These are phyloP conservation scores for Chrysomela aeneicollis DNA, from an alignment of 2,888 invertebrate genomes.

Conservation along the genomic window DNA sequence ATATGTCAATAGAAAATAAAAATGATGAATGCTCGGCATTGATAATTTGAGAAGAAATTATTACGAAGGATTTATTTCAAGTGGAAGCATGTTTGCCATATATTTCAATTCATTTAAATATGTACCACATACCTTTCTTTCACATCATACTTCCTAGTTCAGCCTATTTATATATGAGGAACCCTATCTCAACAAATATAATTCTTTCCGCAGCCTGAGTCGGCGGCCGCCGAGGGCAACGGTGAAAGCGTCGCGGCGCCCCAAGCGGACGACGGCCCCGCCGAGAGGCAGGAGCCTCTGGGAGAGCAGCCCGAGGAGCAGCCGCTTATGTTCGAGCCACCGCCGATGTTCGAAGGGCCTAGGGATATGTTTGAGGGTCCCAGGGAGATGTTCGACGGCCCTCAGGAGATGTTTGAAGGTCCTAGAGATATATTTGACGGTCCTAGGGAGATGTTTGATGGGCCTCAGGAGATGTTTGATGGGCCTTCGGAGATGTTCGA, in stretches of 20 bases:
- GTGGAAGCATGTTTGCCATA: too few relatives aligned
- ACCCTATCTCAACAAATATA: too few relatives aligned
- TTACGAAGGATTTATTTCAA: too few relatives aligned
- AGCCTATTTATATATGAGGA: too few relatives aligned
- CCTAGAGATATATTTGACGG: conserved; percentile 19
- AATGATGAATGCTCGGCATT: too few relatives aligned
- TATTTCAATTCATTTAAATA: too few relatives aligned
- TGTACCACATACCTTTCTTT: too few relatives aligned
- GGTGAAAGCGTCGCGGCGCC: background rate
- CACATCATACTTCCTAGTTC: too few relatives aligned
- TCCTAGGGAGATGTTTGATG: conserved; percentile 21
- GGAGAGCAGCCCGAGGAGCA: background rate
- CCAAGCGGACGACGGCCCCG: background rate
- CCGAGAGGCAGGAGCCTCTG: background rate
- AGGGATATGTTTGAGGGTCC: background rate
- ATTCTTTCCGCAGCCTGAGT: too few relatives aligned
- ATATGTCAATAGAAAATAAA: too few relatives aligned
- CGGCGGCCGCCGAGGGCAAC: background rate
- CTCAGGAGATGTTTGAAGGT: conserved; percentile 24
- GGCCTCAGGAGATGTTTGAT: conserved; percentile 23
- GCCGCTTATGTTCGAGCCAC: background rate
- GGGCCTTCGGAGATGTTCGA: conserved; percentile 32
- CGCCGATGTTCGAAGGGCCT: background rate
- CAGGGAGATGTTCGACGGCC: conserved; percentile 13
- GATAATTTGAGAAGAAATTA: too few relatives aligned